phyloP scores from a whole-genome alignment of 23 tunicate species.

The Botrylloides violaceus region DNA sequence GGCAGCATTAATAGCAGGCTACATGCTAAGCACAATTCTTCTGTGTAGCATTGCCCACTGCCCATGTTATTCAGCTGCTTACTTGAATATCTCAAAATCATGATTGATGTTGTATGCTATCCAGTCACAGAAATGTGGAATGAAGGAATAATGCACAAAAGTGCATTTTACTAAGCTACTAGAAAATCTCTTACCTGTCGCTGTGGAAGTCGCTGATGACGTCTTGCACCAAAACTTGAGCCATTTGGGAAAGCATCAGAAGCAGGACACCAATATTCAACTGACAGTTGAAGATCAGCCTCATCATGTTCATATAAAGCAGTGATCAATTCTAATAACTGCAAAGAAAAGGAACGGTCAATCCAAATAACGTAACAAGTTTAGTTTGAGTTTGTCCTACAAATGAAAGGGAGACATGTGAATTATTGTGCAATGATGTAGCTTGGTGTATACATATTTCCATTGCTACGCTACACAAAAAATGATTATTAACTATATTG shows the following conservation, averaged over 20 bases:
- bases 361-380: too few species aligned
- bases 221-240: constrained; percentile 21
- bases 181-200: constrained; percentile 48
- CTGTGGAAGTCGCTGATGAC: constrained; percentile 44
- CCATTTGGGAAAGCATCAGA: constrained; percentile 20
- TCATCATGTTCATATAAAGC: constrained; percentile 57
- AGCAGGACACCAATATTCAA: constrained; percentile 67
- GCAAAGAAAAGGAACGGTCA: too few species aligned
- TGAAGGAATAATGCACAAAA: neutral
- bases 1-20: too few species aligned
- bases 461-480: neutral
- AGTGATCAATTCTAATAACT: constrained; percentile 74
- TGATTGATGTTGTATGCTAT: too few species aligned
- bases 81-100: too few species aligned
- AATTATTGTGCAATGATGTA: neutral
- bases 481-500: too few species aligned
- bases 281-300: constrained; percentile 47
- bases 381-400: too few species aligned
- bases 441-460: neutral
- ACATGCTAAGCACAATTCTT: too few species aligned
- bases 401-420: neutral
- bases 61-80: too few species aligned
- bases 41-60: too few species aligned
- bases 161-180: too few species aligned
- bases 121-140: neutral